Base-by-base conservation (phyloP, 2,888 invertebrate species). In the Lymantria monacha region DNA sequence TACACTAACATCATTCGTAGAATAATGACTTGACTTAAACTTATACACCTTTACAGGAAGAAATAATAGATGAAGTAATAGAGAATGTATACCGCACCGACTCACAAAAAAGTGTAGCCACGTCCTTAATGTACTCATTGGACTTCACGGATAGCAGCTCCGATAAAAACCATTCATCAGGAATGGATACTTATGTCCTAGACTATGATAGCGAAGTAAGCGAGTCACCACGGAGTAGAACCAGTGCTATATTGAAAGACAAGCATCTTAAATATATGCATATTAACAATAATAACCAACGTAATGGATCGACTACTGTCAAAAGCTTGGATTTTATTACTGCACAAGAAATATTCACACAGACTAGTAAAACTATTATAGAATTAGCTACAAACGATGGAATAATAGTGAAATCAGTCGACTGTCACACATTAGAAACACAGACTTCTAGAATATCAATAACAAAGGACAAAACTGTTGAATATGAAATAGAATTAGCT, bases 281-380 rank as follows among this genome's bases (percentile, higher is more conserved):
- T 9, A 56, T 61, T 22, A 69, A 66, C 47, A 65, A 46, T 53
- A 58, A 65, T 7, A 51, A 55, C 14, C 70, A 71, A 55, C 61
- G 58, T 53, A 63, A 61, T 40, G 46, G 44, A 11, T 64, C 72
- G 10, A 63, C 72, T 9, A 75, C 68, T 41, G 30, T 68, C 7
- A 22, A 22, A 22, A 73, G 72, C 7, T 70, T 67, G 48, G 73
- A 70, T 54, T 68, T 76, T 5, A 61, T 78, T 42, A 44, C 79
- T 10, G 72, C 81, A 11, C 81, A 85, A 64, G 91, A 91, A 69
- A 85, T 74, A 14, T 87, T 77, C 55, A 93, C 93, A 9, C 93
- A 93, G 76, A 93, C 93, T 0, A 93, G 93, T 61, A 93, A 92
- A 80, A 93, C 93, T 1, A 90, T 93, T 43, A 74, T 93, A 38